These are phyloP conservation scores for Pterocles burchelli DNA, from an alignment of 2,113 vertebrate genomes.

Conservation along the genomic window DNA sequence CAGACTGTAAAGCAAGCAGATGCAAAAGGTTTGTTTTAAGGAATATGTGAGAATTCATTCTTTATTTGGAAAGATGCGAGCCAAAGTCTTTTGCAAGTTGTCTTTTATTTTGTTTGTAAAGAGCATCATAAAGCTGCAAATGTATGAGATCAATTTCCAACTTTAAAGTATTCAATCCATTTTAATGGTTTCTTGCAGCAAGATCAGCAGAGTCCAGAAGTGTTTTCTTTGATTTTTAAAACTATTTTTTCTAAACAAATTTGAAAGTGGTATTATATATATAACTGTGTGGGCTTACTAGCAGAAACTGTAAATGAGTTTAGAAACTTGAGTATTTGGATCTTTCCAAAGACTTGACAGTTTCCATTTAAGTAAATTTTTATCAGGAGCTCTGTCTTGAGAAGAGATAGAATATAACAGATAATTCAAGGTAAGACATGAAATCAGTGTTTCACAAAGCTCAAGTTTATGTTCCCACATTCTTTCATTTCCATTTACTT, in stretches of 20 bases:
- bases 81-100: background rate
- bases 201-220: background rate
- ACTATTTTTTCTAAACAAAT: background rate
- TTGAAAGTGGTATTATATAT: background rate
- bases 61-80: background rate
- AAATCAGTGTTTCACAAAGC: slow-evolving; percentile 20
- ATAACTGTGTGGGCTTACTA: background rate
- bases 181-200: background rate
- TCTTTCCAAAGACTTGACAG: slow-evolving; percentile 56
- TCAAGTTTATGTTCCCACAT: slow-evolving; percentile 30
- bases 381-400: slow-evolving; percentile 75
- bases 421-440: slow-evolving; percentile 75
- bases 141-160: background rate
- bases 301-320: background rate
- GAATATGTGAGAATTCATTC: background rate
- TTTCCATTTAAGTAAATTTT: slow-evolving; percentile 74
- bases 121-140: background rate
- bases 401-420: slow-evolving; percentile 68
- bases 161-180: background rate
- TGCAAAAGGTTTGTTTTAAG: background rate
- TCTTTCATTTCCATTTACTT: slow-evolving; percentile 12
- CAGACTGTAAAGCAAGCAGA: background rate
- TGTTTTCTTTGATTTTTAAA: slow-evolving; percentile 7
- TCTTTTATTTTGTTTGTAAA: background rate
- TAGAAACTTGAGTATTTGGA: background rate